Evolutionary conservation across 2,797 vertebrate species (phyloP), one percentile per base, ranked within the genome.

Genomic region (Clarias pachynema): DNA sequence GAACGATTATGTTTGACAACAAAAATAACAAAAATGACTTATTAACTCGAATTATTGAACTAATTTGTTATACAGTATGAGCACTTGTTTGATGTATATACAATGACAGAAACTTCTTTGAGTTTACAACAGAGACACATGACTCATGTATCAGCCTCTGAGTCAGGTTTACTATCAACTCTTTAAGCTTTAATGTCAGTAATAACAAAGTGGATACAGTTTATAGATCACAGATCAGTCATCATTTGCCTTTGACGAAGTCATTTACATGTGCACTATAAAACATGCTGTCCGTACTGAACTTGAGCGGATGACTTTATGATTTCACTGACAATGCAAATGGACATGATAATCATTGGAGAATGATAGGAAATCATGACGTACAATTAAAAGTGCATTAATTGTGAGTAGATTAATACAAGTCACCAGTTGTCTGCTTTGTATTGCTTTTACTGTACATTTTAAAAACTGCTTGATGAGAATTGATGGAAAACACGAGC

Each of bases 261-360:
- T 12, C 10, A 70, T 77, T 84, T 22, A 15, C 29, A 60, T 65
- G 18, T 49, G 69, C 49, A 80, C 16, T 60, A 62, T 40, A 60
- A 78, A 59, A 24, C 29, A 37, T 59, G 59, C 34, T 20, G 12
- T 29, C 70, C 24, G 59, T 44, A n/a, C 34, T 62, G 9, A 62
- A 84, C 74, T 86, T 87, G 84, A 70, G 72, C 80, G 63, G 60
- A 7, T 57, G 53, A 31, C 12, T 57, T 75, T 29, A 57, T 75
- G 49, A 57, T 57, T 56, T 57, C 10, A 57, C 7, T 78, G 29
- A 12, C 49, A 74, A 29, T 24, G 2, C 49, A 31, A 9, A 57
- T 56, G 9, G 10, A 37, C 18, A 59, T 68, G 26, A 37, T 29
- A 59, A 15, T 44, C 53, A 60, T 14, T 60, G 53, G 49, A 59